phyloP scores from a whole-genome alignment of 2,888 invertebrate species.

The Agonopterix alstromeriana region DNA sequence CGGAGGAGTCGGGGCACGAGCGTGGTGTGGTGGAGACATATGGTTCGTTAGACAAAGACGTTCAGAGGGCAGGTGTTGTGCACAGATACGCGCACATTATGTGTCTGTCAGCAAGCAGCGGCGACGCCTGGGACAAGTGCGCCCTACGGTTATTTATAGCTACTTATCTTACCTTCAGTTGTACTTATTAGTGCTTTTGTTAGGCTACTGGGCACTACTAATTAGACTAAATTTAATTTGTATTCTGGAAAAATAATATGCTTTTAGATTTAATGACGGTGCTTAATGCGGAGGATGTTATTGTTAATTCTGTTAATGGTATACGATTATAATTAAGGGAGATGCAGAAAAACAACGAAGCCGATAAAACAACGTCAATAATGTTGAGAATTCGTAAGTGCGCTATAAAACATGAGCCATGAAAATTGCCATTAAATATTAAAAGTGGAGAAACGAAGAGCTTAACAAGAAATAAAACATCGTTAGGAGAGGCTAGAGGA shows the following conservation, averaged over 20 bases:
- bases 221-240: conserved; percentile 3
- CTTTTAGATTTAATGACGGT: conserved; percentile 9
- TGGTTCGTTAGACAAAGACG: conserved; percentile 57
- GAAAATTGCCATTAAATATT: conserved; percentile 76
- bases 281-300: conserved; percentile 7
- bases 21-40: conserved; percentile 37
- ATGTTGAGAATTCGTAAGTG: conserved; percentile 68
- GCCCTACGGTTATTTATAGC: too few relatives aligned
- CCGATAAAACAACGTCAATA: conserved; percentile 55
- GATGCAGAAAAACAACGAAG: conserved; percentile 43
- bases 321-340: conserved; percentile 23
- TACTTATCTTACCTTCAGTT: too few relatives aligned
- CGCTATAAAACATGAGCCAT: conserved; percentile 73
- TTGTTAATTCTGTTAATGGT: conserved; percentile 14
- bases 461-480: conserved; percentile 77
- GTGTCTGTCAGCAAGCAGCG: conserved; percentile 15
- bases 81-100: conserved; percentile 17
- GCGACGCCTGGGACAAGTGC: too few relatives aligned
- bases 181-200: too few relatives aligned
- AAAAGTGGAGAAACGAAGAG: conserved; percentile 76
- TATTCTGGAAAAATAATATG: conserved; percentile 1
- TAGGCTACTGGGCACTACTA: background rate
- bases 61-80: conserved; percentile 43
- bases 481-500: conserved; percentile 61
- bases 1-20: conserved; percentile 42